phyloP scores from a whole-genome alignment of 2,888 invertebrate species.

The Nomada goodeniana region DNA sequence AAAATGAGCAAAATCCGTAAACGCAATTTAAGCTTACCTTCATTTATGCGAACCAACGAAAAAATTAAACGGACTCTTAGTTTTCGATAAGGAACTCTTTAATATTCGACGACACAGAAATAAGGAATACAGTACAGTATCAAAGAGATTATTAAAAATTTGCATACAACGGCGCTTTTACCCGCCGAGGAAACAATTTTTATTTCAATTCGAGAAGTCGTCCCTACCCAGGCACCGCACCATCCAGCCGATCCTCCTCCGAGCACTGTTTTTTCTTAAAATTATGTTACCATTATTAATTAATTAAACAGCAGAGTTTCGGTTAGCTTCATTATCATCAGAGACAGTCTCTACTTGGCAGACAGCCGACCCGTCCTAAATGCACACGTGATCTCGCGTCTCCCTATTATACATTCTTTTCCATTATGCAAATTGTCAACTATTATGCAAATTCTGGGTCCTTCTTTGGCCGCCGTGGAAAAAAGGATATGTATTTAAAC shows the following conservation, averaged over 20 bases:
- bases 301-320: slow-evolving; percentile 49
- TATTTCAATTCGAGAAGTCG: background rate
- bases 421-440: slow-evolving; percentile 70
- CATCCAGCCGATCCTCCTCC: background rate
- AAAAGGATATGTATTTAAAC: slow-evolving; percentile 67
- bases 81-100: no score
- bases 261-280: background rate
- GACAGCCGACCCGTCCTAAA: slow-evolving; percentile 38
- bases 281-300: slow-evolving; percentile 35
- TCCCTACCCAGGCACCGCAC: background rate
- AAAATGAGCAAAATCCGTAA: no score
- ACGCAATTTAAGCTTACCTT: no score
- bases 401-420: slow-evolving; percentile 68
- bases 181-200: background rate
- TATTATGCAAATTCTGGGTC: slow-evolving; percentile 66
- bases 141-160: background rate
- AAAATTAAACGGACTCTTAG: no score
- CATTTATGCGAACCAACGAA: no score
- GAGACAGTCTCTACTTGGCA: slow-evolving; percentile 39
- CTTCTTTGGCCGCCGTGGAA: slow-evolving; percentile 51
- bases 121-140: background rate
- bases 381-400: slow-evolving; percentile 65
- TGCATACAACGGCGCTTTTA: background rate
- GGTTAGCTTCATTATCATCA: slow-evolving; percentile 63
- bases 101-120: no score